Evolutionary conservation across 2,113 vertebrate genomes (phyloP).

Genomic region (Pseudopodoces humilis): DNA sequence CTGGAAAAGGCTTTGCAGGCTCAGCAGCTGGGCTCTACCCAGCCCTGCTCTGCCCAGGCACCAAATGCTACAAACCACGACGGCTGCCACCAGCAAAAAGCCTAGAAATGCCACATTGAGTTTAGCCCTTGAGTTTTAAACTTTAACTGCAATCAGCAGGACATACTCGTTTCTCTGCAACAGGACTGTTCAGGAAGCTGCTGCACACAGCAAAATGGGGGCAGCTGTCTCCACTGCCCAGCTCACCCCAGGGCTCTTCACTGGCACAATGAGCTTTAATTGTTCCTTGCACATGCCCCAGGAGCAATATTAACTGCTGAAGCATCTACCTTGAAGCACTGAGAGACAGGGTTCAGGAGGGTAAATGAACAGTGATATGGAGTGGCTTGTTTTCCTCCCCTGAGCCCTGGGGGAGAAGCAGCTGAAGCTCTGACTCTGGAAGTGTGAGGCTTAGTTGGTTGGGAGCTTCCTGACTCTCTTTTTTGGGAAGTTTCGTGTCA

Average conservation of each 20-base stretch:
- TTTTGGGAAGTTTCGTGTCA: not conserved
- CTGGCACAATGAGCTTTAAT: constrained; percentile 41
- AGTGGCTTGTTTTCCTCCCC: not conserved
- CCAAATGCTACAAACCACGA: not conserved
- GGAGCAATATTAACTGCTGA: constrained; percentile 26
- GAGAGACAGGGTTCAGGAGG: constrained; percentile 40
- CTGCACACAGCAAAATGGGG: constrained; percentile 14
- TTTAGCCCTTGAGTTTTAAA: constrained; percentile 31
- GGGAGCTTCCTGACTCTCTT: not conserved
- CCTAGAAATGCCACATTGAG: constrained; percentile 33
- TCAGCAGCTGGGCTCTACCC: not conserved
- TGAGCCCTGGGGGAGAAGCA: not conserved
- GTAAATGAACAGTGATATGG: not conserved
- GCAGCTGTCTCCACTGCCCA: constrained; percentile 19
- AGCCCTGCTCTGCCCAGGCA: not conserved
- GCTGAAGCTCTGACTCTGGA: not conserved
- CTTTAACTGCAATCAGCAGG: not conserved
- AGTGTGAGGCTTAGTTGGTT: not conserved
- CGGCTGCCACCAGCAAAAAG: constrained; percentile 5
- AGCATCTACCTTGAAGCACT: constrained; percentile 16
- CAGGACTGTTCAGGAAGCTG: not conserved
- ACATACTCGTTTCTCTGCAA: not conserved
- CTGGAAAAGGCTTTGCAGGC: not conserved
- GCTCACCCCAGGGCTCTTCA: constrained; percentile 35
- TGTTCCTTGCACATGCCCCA: not conserved